A percentile compares a stretch with the other conserved stretches of the same genome.
phyloP scores from a whole-genome alignment of 2,888 invertebrate genomes.

The Megastigmus dorsalis region DNA sequence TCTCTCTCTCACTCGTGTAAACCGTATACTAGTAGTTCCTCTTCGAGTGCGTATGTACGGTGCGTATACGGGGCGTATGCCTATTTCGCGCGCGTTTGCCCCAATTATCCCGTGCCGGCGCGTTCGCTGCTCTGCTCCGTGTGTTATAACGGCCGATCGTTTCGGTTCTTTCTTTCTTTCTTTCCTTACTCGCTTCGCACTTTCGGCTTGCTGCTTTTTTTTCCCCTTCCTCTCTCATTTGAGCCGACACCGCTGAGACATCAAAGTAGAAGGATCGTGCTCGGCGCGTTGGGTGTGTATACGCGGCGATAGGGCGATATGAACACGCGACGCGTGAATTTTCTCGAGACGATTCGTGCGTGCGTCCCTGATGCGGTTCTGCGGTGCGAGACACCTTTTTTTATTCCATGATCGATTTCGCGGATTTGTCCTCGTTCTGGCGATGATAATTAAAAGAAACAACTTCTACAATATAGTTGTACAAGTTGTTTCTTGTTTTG shows the following conservation, averaged over 20 bases:
- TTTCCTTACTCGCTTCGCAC: not conserved
- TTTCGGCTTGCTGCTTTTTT: not conserved
- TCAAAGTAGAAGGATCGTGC: constrained; percentile 11
- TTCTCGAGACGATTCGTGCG: not conserved
- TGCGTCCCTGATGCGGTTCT: not conserved
- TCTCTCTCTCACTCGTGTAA: no score
- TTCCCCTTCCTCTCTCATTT: no score
- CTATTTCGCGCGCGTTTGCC: constrained; percentile 32
- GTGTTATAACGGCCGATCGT: constrained; percentile 20
- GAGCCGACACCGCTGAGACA: not conserved
- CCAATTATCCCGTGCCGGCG: constrained; percentile 50
- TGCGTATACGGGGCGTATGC: no score
- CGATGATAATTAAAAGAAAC: no score
- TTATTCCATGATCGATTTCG: no score
- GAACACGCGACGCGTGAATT: not conserved
- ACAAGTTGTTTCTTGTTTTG: no score
- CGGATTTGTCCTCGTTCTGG: no score
- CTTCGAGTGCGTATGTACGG: no score
- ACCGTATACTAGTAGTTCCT: no score
- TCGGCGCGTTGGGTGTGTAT: not conserved
- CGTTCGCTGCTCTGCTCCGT: no score
- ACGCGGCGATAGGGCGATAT: not conserved
- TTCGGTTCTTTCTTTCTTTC: not conserved
- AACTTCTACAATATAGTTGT: no score
- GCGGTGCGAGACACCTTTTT: no score